Percentiles rank a stretch among this genome's conserved stretches.
Evolutionary conservation across 2,888 invertebrate genomes (phyloP).

Genomic region (Helobdella robusta): DNA sequence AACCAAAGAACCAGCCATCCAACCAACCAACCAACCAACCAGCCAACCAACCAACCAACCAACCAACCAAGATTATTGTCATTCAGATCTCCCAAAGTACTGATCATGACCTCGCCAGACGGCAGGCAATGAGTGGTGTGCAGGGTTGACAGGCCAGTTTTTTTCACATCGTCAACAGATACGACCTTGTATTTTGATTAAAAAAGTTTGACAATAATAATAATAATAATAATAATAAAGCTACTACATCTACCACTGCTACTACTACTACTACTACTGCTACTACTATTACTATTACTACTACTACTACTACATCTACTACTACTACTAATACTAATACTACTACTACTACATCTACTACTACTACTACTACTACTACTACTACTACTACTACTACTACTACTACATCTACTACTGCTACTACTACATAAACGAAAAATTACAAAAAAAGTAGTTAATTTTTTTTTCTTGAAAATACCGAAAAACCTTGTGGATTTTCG

Average conservation of each 20-base stretch:
- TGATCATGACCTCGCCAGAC: slow-evolving; percentile 85
- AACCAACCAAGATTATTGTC: slow-evolving; percentile 60
- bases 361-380: slow-evolving; percentile 14
- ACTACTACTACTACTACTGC: slow-evolving; percentile 9
- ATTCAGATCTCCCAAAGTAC: slow-evolving; percentile 78
- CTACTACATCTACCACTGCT: too few relatives aligned
- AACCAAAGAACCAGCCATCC: too few relatives aligned
- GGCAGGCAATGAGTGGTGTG: slow-evolving; percentile 90
- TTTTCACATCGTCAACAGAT: slow-evolving; percentile 65
- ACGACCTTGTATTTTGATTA: too few relatives aligned
- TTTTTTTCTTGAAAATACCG: background rate
- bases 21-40: too few relatives aligned
- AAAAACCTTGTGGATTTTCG: slow-evolving; percentile 49
- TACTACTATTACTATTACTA: slow-evolving; percentile 5
- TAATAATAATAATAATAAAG: background rate
- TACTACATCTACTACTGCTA: slow-evolving; percentile 11
- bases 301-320: slow-evolving; percentile 9
- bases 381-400: slow-evolving; percentile 13
- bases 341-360: slow-evolving; percentile 12
- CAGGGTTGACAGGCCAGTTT: slow-evolving; percentile 68
- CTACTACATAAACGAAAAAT: background rate
- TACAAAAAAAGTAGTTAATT: too few relatives aligned
- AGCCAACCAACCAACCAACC: too few relatives aligned
- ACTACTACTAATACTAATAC: too few relatives aligned
- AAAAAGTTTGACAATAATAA: background rate